phyloP scores from a whole-genome alignment of 2,888 invertebrate genomes.

The Tetragnatha montana region DNA sequence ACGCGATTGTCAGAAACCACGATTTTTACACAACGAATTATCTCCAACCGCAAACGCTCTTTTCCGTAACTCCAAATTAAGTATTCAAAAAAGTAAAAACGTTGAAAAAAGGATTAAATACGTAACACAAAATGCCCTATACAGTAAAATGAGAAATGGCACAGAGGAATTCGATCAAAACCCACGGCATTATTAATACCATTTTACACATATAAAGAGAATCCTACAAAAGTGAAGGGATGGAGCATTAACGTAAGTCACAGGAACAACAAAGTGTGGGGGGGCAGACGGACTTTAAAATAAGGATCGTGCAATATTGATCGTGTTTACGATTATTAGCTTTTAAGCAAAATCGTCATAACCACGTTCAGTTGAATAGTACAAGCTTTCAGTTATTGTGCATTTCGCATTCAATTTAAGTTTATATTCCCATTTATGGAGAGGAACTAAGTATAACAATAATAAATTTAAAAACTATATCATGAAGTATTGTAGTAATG shows the following conservation, averaged over 20 bases:
- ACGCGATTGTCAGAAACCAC: background rate
- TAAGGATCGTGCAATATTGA: too few species aligned
- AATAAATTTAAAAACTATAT: too few species aligned
- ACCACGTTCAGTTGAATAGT: too few species aligned
- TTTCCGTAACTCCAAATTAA: conserved; percentile 22
- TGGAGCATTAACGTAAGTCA: background rate
- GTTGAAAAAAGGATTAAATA: conserved; percentile 22
- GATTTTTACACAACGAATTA: background rate
- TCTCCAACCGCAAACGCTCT: conserved; percentile 11
- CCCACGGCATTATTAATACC: conserved; percentile 4
- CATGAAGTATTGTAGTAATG: too few species aligned
- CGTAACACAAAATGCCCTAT: conserved; percentile 52
- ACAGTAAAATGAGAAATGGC: conserved; percentile 49
- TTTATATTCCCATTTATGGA: too few species aligned
- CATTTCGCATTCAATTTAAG: too few species aligned
- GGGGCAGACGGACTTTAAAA: too few species aligned
- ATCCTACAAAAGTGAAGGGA: background rate
- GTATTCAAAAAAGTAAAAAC: conserved; percentile 25
- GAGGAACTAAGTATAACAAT: too few species aligned
- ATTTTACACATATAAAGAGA: conserved; percentile 2
- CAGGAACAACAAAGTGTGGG: too few species aligned
- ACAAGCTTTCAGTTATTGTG: too few species aligned
- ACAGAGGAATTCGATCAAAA: conserved; percentile 31
- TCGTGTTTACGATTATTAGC: too few species aligned
- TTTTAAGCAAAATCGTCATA: too few species aligned